Conservation (phyloP, 2,888 invertebrate species). For the Steinernema carpocapsae region DNA sequence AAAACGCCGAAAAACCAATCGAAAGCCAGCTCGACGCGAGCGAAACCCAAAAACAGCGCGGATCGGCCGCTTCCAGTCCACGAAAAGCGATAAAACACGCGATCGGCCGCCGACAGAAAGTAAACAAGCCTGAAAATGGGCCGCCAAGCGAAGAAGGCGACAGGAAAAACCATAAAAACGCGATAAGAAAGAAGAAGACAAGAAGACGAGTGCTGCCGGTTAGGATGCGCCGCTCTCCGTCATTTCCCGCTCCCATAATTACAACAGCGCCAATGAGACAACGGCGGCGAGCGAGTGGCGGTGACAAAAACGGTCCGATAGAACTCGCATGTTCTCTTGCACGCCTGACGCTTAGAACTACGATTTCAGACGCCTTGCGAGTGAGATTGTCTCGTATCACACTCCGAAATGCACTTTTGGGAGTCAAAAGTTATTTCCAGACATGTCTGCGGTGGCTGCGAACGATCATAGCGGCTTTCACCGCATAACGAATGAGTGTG, state of each 20-base stretch:
- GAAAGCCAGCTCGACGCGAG: too few species aligned
- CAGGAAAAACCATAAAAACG: constrained; percentile 23
- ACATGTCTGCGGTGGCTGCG: too few species aligned
- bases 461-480: not conserved
- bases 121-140: constrained; percentile 12
- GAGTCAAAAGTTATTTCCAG: too few species aligned
- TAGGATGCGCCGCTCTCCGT: not conserved
- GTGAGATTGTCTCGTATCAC: too few species aligned
- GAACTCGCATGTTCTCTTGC: too few species aligned
- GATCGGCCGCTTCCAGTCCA: not conserved
- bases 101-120: not conserved
- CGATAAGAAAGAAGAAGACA: not conserved
- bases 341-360: too few species aligned
- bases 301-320: constrained; percentile 4
- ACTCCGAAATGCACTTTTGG: too few species aligned
- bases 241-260: constrained; percentile 31
- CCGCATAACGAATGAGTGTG: not conserved
- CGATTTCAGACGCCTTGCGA: too few species aligned
- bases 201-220: not conserved
- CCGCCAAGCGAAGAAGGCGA: constrained; percentile 8
- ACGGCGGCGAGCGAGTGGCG: constrained; percentile 23
- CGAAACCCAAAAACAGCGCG: too few species aligned
- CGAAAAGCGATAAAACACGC: constrained; percentile 6
- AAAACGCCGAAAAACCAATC: too few species aligned
- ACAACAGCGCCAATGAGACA: constrained; percentile 19